Evolutionary conservation across 2,113 vertebrate species (phyloP).

Genomic region (Bubo blakistoni): DNA sequence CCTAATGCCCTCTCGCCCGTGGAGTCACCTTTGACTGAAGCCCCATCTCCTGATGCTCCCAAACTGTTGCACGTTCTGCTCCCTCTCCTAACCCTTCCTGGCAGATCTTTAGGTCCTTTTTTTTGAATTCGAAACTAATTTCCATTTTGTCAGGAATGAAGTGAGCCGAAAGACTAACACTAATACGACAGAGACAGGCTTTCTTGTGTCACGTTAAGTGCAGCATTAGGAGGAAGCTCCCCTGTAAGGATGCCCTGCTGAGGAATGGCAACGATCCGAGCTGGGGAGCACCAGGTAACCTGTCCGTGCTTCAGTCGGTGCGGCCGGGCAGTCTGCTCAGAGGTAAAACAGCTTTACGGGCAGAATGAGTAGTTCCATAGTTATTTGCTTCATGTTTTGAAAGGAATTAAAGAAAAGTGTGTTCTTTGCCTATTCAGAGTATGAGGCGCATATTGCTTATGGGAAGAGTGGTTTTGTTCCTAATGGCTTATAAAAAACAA

Average conservation of each 20-base stretch:
- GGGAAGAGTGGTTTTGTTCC: slow-evolving; percentile 50
- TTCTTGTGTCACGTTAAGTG: background rate
- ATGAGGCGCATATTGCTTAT: slow-evolving; percentile 52
- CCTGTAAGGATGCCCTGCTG: background rate
- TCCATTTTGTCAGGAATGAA: slow-evolving; percentile 8
- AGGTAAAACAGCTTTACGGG: background rate
- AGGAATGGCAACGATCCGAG: background rate
- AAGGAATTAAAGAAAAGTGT: slow-evolving; percentile 29
- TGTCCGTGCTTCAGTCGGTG: background rate
- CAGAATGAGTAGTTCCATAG: background rate
- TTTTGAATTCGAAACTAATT: background rate
- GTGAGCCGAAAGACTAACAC: background rate
- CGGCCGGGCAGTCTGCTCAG: background rate
- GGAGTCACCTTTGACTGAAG: slow-evolving; percentile 7
- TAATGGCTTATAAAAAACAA: slow-evolving; percentile 52
- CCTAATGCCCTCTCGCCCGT: background rate
- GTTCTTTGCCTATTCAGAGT: background rate
- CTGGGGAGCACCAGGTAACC: background rate
- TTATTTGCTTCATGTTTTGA: slow-evolving; percentile 22
- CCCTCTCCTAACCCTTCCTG: slow-evolving; percentile 44
- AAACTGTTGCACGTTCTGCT: background rate
- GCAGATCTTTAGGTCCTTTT: background rate
- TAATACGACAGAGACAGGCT: background rate
- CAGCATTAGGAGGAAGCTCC: background rate
- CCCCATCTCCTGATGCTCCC: background rate